Conservation (phyloP, 2,797 vertebrate species). For the Neosilurus mollespiculum region DNA sequence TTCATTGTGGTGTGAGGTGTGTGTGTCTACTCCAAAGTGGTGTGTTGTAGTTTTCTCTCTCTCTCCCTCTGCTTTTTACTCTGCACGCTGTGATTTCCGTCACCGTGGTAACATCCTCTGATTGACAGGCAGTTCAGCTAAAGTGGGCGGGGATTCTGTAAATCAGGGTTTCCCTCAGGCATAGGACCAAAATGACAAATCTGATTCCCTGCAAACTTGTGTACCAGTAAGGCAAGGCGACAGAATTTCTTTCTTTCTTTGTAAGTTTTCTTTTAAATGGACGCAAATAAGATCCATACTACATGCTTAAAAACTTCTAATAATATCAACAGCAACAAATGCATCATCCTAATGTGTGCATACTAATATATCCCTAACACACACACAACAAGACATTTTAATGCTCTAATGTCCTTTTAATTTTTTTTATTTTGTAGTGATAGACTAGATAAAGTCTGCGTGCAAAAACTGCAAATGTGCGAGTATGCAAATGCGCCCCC, state of each 20-base stretch:
- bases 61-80: not conserved
- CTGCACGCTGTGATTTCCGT: slow-evolving; percentile 50
- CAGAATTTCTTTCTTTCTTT: not conserved
- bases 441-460: not conserved
- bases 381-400: not conserved
- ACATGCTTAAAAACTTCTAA: not conserved
- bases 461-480: slow-evolving; percentile 4
- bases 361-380: too few species aligned
- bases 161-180: slow-evolving; percentile 37
- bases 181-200: slow-evolving; percentile 20
- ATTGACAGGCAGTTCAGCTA: slow-evolving; percentile 61
- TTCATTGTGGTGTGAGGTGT: slow-evolving; percentile 5
- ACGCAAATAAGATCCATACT: not conserved
- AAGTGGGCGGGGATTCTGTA: slow-evolving; percentile 27
- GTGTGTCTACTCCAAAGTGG: not conserved
- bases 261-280: too few species aligned
- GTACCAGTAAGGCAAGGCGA: not conserved
- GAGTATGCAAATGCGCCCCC: slow-evolving; percentile 11
- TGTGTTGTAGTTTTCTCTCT: not conserved
- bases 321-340: not conserved
- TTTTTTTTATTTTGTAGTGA: not conserved
- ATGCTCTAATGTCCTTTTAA: too few species aligned
- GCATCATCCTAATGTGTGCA: too few species aligned
- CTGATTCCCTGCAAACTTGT: slow-evolving; percentile 20
- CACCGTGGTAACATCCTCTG: slow-evolving; percentile 56